These are phyloP conservation scores for Amazonetta brasiliensis DNA, from an alignment of 2,797 vertebrate genomes.

Conservation along the genomic window DNA sequence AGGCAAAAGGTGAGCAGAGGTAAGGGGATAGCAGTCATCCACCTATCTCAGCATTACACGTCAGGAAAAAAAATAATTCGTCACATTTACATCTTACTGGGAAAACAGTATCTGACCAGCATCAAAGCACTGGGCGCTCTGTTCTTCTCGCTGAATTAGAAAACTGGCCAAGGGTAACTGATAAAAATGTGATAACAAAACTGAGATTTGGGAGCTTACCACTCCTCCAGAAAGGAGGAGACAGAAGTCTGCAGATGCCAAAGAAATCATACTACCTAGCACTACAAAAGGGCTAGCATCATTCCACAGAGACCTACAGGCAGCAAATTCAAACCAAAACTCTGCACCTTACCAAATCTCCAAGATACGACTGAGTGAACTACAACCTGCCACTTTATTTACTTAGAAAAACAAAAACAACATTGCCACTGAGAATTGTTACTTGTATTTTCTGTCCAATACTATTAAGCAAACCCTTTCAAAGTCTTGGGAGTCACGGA, in stretches of 20 bases:
- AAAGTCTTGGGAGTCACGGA: neutral
- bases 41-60: neutral
- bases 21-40: neutral
- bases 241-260: neutral
- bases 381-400: neutral
- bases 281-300: accelerated
- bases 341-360: neutral
- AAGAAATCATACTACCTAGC: neutral
- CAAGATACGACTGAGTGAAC: accelerated
- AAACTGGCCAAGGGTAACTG: neutral
- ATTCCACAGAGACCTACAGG: neutral
- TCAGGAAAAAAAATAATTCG: neutral
- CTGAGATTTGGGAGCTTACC: neutral
- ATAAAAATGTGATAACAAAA: neutral
- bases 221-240: neutral
- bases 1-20: neutral
- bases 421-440: neutral
- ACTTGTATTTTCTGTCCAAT: neutral
- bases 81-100: neutral
- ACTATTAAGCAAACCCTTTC: neutral
- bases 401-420: neutral
- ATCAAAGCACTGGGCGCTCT: neutral
- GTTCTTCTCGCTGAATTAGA: neutral
- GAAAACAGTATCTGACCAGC: neutral
- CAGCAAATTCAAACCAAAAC: neutral